A percentile compares a stretch with the other conserved stretches of the same genome.
Evolutionary conservation across 2,113 vertebrate species (phyloP).

Genomic region (Marcusenius ussheri): DNA sequence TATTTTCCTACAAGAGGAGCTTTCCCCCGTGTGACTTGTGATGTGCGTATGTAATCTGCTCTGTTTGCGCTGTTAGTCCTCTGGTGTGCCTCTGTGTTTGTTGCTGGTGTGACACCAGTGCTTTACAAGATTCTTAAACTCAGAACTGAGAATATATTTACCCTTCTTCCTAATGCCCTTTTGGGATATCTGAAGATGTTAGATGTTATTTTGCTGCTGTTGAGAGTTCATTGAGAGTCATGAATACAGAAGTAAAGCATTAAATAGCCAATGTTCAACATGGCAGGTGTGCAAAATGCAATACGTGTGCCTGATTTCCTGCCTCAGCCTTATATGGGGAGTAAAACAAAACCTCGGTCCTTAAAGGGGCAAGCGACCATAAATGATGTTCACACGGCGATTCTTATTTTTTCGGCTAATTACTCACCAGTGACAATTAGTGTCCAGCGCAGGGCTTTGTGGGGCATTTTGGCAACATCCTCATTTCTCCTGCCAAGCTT

Average conservation of each 20-base stretch:
- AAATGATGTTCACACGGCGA: neutral
- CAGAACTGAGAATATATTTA: neutral
- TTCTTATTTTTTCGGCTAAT: neutral
- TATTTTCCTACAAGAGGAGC: neutral
- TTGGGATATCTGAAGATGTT: neutral
- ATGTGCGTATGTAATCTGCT: neutral
- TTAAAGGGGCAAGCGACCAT: neutral
- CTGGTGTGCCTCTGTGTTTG: neutral
- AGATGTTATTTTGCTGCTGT: neutral
- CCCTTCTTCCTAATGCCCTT: neutral
- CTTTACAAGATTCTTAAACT: neutral
- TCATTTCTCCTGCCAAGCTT: neutral
- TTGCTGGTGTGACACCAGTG: neutral
- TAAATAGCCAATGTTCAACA: neutral
- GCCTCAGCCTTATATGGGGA: neutral
- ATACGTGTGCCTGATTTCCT: neutral
- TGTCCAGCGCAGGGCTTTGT: neutral
- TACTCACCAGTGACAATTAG: neutral
- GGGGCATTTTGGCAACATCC: neutral
- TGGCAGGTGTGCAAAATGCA: neutral
- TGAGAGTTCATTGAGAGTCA: neutral
- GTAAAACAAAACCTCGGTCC: neutral
- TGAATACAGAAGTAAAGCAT: neutral
- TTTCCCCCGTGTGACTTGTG: neutral
- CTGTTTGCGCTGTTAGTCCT: neutral